Evolutionary conservation across 2,888 invertebrate genomes (phyloP).

Genomic region (Caenorhabditis sp.): DNA sequence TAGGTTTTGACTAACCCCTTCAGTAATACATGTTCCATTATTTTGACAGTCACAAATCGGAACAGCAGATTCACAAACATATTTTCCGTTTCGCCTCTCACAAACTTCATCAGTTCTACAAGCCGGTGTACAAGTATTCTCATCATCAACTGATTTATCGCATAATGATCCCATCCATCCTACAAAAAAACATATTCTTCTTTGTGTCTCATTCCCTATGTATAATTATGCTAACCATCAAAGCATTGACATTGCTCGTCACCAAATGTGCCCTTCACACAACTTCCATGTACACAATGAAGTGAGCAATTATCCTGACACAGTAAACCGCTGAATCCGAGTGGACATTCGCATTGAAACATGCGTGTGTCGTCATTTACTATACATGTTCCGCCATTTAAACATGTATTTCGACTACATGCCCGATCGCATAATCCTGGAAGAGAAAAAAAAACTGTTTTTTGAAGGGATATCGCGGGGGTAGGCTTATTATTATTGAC

Average conservation of each 20-base stretch:
- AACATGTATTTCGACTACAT: constrained; percentile 56
- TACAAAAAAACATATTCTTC: constrained; percentile 2
- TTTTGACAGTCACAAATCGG: constrained; percentile 43
- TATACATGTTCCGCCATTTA: constrained; percentile 58
- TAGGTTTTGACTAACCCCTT: constrained; percentile 37
- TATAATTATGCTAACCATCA: constrained; percentile 26
- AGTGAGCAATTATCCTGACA: constrained; percentile 51
- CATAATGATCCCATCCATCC: constrained; percentile 52
- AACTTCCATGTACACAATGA: constrained; percentile 47
- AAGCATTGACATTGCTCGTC: constrained; percentile 47
- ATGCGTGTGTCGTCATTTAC: constrained; percentile 55
- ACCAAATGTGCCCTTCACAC: constrained; percentile 43
- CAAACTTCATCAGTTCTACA: constrained; percentile 32
- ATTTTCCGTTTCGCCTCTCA: neutral
- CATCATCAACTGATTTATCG: constrained; percentile 31
- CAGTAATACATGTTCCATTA: constrained; percentile 60
- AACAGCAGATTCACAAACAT: neutral
- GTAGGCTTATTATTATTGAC: neutral
- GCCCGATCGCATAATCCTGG: constrained; percentile 34
- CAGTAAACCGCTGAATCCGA: constrained; percentile 56
- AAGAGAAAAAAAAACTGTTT: constrained; percentile 13
- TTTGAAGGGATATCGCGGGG: neutral
- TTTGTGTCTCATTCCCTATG: too few relatives aligned
- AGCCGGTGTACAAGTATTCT: constrained; percentile 34
- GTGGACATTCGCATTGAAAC: constrained; percentile 57